phyloP scores from a whole-genome alignment of 2,113 vertebrate species.

The Nothobranchius furzeri region DNA sequence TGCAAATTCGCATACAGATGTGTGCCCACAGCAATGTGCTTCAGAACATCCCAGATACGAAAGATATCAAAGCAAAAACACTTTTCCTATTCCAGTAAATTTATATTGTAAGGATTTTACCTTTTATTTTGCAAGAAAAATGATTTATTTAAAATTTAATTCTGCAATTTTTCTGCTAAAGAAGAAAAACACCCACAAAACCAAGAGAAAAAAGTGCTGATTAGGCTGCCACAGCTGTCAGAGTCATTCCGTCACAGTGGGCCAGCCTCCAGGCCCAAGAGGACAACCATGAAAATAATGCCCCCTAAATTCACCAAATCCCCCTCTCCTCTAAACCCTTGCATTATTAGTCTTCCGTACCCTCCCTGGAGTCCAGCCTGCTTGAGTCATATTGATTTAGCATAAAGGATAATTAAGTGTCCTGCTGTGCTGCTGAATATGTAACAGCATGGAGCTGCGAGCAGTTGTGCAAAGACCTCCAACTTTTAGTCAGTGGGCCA shows the following conservation, averaged over 20 bases:
- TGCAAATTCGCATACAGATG: slow-evolving; percentile 47
- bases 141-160: too few species aligned
- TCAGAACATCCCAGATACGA: too few species aligned
- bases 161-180: background rate
- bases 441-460: slow-evolving; percentile 29
- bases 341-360: slow-evolving; percentile 11
- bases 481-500: slow-evolving; percentile 24
- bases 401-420: slow-evolving; percentile 71
- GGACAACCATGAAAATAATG: slow-evolving; percentile 65
- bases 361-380: slow-evolving; percentile 25
- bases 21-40: background rate
- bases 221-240: slow-evolving; percentile 64
- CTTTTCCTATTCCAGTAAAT: too few species aligned
- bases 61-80: too few species aligned
- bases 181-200: slow-evolving; percentile 12
- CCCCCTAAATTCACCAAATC: background rate
- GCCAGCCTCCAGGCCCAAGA: slow-evolving; percentile 30
- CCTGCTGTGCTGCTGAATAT: slow-evolving; percentile 60
- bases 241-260: slow-evolving; percentile 63
- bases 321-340: slow-evolving; percentile 2
- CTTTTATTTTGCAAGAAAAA: background rate
- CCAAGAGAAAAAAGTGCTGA: slow-evolving; percentile 39
- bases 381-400: slow-evolving; percentile 67
- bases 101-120: too few species aligned
- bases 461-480: slow-evolving; percentile 40